A percentile compares a stretch with the other conserved stretches of the same genome.
Evolutionary conservation across 2,113 vertebrate species (phyloP).

Genomic region (Oryzias curvinotus): DNA sequence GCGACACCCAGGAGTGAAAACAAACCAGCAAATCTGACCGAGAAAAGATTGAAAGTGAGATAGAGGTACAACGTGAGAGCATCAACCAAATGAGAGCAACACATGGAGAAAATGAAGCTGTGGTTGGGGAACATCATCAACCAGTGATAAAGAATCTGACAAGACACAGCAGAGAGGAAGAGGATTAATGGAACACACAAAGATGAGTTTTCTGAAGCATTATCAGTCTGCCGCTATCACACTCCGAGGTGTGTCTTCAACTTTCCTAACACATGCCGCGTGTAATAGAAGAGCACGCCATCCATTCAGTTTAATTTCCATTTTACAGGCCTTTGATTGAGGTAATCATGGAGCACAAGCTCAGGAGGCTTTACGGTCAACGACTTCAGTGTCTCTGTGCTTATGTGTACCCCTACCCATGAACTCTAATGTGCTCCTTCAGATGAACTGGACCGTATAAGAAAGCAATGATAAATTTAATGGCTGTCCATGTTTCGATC

Average conservation of each 20-base stretch:
- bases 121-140: neutral
- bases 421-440: conserved; percentile 33
- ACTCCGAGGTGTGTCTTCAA: conserved; percentile 31
- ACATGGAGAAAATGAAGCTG: neutral
- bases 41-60: conserved; percentile 9
- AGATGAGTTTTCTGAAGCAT: conserved; percentile 25
- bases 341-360: conserved; percentile 46
- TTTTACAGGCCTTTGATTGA: conserved; percentile 65
- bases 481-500: conserved; percentile 46
- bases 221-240: conserved; percentile 22
- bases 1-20: conserved; percentile 28
- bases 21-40: conserved; percentile 9
- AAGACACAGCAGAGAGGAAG: conserved; percentile 4
- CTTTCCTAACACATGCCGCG: conserved; percentile 33
- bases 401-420: conserved; percentile 10
- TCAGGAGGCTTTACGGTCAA: conserved; percentile 57
- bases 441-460: conserved; percentile 54
- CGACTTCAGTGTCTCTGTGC: conserved; percentile 15
- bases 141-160: conserved; percentile 24
- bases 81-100: neutral
- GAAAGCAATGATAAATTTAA: conserved; percentile 58
- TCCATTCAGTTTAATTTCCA: conserved; percentile 66
- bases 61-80: neutral
- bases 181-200: conserved; percentile 24
- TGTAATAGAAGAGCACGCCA: conserved; percentile 61